Conservation (phyloP, 2,888 invertebrate species). For the Tipula unca region DNA sequence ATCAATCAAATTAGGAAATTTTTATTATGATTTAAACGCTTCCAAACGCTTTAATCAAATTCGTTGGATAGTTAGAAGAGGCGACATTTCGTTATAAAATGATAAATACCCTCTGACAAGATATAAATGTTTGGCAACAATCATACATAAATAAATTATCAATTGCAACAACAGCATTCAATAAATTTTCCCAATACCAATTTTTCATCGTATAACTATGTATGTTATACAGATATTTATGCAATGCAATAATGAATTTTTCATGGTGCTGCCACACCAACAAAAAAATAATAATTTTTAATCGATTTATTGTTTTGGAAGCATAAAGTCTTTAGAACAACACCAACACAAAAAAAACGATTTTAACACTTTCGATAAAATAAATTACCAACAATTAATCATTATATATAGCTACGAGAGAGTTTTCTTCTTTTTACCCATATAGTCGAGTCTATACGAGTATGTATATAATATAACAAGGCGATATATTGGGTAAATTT, state of each 20-base stretch:
- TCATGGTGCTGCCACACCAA: neutral
- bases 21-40: no score
- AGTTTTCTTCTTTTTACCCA: neutral
- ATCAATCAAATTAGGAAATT: no score
- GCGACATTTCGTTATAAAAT: no score
- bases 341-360: neutral
- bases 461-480: neutral
- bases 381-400: slow-evolving; percentile 8
- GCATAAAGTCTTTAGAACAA: neutral
- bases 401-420: neutral
- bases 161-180: neutral
- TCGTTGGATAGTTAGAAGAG: no score
- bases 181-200: neutral
- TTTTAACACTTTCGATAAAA: slow-evolving; percentile 14
- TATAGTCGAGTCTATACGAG: neutral
- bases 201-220: neutral
- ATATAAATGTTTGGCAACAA: neutral
- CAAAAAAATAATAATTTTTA: neutral
- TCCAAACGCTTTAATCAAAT: no score
- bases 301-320: slow-evolving; percentile 8
- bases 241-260: slow-evolving; percentile 8
- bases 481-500: neutral
- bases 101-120: no score
- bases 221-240: neutral
- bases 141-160: neutral